phyloP scores from a whole-genome alignment of 2,113 vertebrate genomes.

The Uria lomvia region DNA sequence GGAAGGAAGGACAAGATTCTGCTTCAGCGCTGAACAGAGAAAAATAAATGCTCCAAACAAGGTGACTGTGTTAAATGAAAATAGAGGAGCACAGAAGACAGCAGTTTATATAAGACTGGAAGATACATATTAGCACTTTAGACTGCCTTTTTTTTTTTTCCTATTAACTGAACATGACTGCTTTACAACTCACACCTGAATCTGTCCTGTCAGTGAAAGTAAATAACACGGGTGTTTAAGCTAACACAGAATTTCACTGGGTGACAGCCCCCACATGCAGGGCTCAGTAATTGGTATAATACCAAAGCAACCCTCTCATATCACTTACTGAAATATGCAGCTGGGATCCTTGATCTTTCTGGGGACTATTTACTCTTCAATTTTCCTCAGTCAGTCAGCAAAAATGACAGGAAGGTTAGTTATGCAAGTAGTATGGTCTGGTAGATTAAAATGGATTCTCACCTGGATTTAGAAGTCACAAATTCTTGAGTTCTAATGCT shows the following conservation, averaged over 20 bases:
- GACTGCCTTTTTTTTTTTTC: background rate
- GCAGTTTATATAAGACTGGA: background rate
- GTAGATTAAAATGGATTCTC: conserved; percentile 2
- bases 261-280: background rate
- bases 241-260: background rate
- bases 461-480: background rate
- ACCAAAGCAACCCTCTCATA: background rate
- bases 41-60: background rate
- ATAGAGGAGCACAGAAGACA: background rate
- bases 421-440: background rate
- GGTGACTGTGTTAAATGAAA: background rate
- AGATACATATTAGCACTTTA: background rate
- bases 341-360: background rate
- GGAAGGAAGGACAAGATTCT: background rate
- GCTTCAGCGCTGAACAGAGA: background rate
- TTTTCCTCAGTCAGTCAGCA: background rate
- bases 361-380: background rate
- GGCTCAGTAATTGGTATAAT: background rate
- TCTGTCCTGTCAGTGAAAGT: background rate
- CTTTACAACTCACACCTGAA: background rate
- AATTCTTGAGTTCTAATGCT: background rate
- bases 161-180: background rate
- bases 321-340: background rate
- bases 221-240: background rate
- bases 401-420: background rate